Base-by-base conservation (phyloP, 2,797 vertebrate species). In the Artibeus jamaicensis region DNA sequence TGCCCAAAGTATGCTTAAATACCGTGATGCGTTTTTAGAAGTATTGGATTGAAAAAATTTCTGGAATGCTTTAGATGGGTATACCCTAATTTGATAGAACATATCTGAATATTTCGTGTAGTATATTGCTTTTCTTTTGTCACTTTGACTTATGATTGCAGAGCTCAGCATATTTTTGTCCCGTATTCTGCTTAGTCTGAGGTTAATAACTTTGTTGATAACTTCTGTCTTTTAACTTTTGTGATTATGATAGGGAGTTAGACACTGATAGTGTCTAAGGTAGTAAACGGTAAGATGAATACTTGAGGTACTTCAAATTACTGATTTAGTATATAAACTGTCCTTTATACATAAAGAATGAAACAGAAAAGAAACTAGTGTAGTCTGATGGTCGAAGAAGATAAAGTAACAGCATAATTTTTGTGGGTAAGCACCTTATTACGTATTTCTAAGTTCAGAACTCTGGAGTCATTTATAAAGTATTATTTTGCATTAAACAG, bases 191-290 rank as follows among this genome's bases (percentile, higher is more conserved):
- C 53, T 65, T 83, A 44, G 82, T 76, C 44, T 9, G 18, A 34
- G 91, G n/a, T 71, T 73, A 74, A n/a, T 76, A 37, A 42, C 62
- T 81, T 67, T 59, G 42, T 78, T 46, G 50, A 9, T 62, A 84
- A 67, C 65, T 92, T 65, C 53, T 65, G 57, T 46, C n/a, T 95
- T 97, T 94, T 91, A 55, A 78, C 73, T 94, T 92, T 74, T 74
- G 46, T 85, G 78, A 88, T 94, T 93, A 76, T 48, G 71, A 19
- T 67, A 29, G 81, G 70, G 34, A 91, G 26, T 90, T 91, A 85
- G 68, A 77, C 37, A 59, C n/a, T 88, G 44, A 70, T 94, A 42
- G 65, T 86, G 39, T 85, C 0, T 62, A 34, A 86, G 32, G 16
- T 86, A 71, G 55, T 95, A 84, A 89, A 82, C 91, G 84, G 46